phyloP scores from a whole-genome alignment of 2,113 vertebrate genomes.

The Myiagra hebetior region DNA sequence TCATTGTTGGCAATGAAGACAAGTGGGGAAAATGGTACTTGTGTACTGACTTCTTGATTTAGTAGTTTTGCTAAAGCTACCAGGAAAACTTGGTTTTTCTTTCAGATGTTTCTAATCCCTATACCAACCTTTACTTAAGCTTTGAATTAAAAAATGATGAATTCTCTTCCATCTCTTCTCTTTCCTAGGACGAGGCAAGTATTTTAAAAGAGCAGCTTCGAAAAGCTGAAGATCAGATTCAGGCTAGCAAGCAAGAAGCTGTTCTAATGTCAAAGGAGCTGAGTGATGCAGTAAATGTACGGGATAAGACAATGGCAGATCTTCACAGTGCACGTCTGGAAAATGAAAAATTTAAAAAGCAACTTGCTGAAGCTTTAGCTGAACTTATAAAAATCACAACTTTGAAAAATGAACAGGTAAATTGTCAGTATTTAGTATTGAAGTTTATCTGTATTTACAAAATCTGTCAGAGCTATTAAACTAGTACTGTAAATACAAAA shows the following conservation, averaged over 20 bases:
- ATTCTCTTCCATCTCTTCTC: not conserved
- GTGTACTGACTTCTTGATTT: not conserved
- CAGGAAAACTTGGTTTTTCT: not conserved
- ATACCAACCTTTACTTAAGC: not conserved
- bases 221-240: constrained; percentile 92
- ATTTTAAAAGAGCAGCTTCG: constrained; percentile 89
- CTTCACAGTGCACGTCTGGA: constrained; percentile 89
- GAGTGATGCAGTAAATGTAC: constrained; percentile 86
- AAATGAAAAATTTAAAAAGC: constrained; percentile 77
- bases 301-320: constrained; percentile 92
- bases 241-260: constrained; percentile 89
- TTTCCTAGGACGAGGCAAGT: constrained; percentile 80
- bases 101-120: not conserved
- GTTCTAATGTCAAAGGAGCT: constrained; percentile 87
- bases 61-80: not conserved
- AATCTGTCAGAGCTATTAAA: not conserved
- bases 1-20: not conserved
- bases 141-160: not conserved
- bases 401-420: constrained; percentile 80
- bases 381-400: constrained; percentile 78
- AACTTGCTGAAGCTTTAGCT: constrained; percentile 79
- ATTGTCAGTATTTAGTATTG: not conserved
- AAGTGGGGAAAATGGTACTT: not conserved
- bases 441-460: not conserved
- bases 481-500: too few relatives aligned